Conservation (phyloP, 2,888 invertebrate species). For the Sphecodes monilicornis region DNA sequence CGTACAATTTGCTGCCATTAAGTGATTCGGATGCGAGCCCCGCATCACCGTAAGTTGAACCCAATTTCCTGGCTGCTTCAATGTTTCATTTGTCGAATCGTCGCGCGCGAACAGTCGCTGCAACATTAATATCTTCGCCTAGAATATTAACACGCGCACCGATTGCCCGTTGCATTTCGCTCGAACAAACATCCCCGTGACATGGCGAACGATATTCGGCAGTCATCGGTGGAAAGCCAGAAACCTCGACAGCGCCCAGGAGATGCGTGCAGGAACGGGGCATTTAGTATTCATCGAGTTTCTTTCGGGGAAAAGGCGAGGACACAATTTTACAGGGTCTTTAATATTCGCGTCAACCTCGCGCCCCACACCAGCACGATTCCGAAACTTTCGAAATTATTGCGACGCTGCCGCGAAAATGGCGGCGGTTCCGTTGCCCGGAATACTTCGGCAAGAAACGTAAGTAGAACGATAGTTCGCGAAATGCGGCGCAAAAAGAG, state of each 20-base stretch:
- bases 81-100: constrained; percentile 15
- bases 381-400: constrained; percentile 25
- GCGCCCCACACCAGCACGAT: not conserved
- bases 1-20: constrained; percentile 1
- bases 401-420: not conserved
- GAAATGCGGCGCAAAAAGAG: not conserved
- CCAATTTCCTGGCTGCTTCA: constrained; percentile 10
- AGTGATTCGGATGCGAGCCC: constrained; percentile 3
- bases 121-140: not conserved
- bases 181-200: not conserved
- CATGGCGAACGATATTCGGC: not conserved
- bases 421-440: constrained; percentile 3
- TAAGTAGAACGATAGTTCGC: constrained; percentile 1
- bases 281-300: constrained; percentile 21
- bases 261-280: not conserved
- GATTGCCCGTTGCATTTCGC: not conserved
- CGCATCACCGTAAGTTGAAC: not conserved
- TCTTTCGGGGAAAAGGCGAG: not conserved
- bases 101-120: not conserved
- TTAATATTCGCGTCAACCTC: constrained; percentile 30
- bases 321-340: not conserved
- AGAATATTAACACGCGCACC: not conserved
- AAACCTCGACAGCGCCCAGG: not conserved
- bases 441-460: constrained; percentile 14
- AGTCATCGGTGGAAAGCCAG: not conserved